These are phyloP conservation scores for Aleiodes testaceus DNA, from an alignment of 2,888 invertebrate genomes.

Conservation along the genomic window DNA sequence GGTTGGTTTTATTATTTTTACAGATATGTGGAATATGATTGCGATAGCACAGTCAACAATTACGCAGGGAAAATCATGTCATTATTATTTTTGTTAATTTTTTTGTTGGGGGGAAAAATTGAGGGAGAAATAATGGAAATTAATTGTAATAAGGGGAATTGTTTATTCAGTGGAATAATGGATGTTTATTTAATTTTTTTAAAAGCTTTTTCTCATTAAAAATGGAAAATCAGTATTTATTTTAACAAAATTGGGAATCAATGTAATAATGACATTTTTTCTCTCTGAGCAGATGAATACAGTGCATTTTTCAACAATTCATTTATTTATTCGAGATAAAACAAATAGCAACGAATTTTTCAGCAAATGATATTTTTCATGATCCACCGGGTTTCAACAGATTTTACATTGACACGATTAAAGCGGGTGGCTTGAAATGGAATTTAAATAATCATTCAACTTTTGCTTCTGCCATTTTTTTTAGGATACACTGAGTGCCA, in stretches of 20 bases:
- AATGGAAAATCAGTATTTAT: not conserved
- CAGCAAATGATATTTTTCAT: conserved; percentile 18
- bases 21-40: conserved; percentile 11
- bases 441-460: not conserved
- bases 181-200: too few species aligned
- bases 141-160: too few species aligned
- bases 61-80: conserved; percentile 12
- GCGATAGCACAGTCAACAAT: conserved; percentile 24
- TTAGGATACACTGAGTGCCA: not conserved
- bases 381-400: not conserved
- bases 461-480: not conserved
- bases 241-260: not conserved
- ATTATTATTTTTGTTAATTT: not conserved
- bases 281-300: conserved; percentile 19
- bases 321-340: not conserved
- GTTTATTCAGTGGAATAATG: too few species aligned
- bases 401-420: conserved; percentile 24
- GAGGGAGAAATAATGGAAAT: too few species aligned
- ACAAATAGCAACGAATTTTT: conserved; percentile 10
- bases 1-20: not conserved
- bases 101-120: not conserved
- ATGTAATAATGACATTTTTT: conserved; percentile 13
- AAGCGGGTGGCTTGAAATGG: conserved; percentile 12
- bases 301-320: conserved; percentile 12
- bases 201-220: not conserved